Conservation (phyloP, 2,113 vertebrate species). For the Apistogramma diplotaenia region DNA sequence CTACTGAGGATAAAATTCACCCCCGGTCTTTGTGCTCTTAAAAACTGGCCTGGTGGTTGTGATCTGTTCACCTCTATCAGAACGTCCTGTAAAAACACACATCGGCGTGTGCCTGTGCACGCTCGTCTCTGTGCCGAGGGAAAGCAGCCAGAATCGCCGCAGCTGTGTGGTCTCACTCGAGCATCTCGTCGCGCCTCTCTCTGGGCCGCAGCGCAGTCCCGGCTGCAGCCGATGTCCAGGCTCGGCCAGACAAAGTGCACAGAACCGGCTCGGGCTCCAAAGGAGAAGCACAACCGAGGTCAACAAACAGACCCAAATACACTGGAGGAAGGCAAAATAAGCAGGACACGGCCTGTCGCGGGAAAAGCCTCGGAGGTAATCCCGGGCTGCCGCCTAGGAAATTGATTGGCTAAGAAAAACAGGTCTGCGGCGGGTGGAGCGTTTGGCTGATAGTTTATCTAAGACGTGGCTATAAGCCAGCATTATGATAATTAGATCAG, state of each 20-base stretch:
- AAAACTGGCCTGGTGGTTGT: constrained; percentile 30
- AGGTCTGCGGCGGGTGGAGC: constrained; percentile 31
- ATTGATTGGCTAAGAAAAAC: constrained; percentile 72
- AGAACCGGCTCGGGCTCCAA: constrained; percentile 7
- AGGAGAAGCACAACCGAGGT: constrained; percentile 51
- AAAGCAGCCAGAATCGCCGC: constrained; percentile 13
- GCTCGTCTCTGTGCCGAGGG: constrained; percentile 9
- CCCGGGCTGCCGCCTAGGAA: constrained; percentile 58
- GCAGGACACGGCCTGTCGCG: constrained; percentile 31
- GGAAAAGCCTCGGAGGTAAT: constrained; percentile 56
- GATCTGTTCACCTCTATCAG: constrained; percentile 50
- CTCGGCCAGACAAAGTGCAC: constrained; percentile 48
- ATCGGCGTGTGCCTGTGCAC: constrained; percentile 38
- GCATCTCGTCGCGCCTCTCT: constrained; percentile 2
- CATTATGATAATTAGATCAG: constrained; percentile 62
- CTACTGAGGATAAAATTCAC: constrained; percentile 49
- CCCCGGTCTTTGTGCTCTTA: constrained; percentile 18
- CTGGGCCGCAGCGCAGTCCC: constrained; percentile 13
- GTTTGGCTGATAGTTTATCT: constrained; percentile 48
- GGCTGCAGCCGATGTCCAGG: constrained; percentile 40
- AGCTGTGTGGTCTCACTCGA: constrained; percentile 33
- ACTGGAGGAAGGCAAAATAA: constrained; percentile 64
- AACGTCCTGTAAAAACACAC: constrained; percentile 69
- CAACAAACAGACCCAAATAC: constrained; percentile 62
- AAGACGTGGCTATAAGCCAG: constrained; percentile 43